Base-by-base conservation (phyloP, 1,140 invertebrate genomes). In the Antheraea mylitta region DNA sequence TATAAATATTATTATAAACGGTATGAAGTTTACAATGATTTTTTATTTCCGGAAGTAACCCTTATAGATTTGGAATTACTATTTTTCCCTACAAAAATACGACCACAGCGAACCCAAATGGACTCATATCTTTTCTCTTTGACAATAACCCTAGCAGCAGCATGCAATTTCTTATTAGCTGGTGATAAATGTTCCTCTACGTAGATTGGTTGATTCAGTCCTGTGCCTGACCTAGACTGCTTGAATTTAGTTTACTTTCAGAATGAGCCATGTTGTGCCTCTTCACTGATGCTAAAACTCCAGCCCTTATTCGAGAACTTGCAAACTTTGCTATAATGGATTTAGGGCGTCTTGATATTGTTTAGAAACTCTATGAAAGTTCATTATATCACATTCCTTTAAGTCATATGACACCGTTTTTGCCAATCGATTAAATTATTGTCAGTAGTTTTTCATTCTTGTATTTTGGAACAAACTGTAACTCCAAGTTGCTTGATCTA, bases 401-500 rank as follows among this genome's bases (percentile, higher is more conserved):
- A 64, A 8, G n/a, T 37, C 36, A 18, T 37, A n/a, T 37, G 22
- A 37, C 4, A 60, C 59, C 0, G 59, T 19, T 60, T 60, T 60
- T 0, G 59, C 22, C 22, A 30, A 30, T 30, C 22, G 22, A 30
- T 30, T 30, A 30, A 30, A 30, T 58, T 13, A 69, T 53, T 6
- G 64, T 65, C 16, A 66, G 13, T 7, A 78, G 11, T 38, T 78
- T 78, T 66, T 78, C 76, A 30, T 42, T 58, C 61, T 58, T 70
- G 22, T 65, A 53, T 63, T 78, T 71, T 16, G 76, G 73, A 0
- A 78, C 45, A 19, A 73, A 75, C 67, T 78, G 73, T 58, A 78
- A 72, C 71, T 78, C 76, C 7, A 78, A 13, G 58, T 74, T 77
- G 53, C 18, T 58, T 7, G 68, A 66, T 16, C 73, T 64, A 5